These are phyloP conservation scores for Varroa destructor DNA, from an alignment of 1,140 invertebrate species.

Conservation along the genomic window DNA sequence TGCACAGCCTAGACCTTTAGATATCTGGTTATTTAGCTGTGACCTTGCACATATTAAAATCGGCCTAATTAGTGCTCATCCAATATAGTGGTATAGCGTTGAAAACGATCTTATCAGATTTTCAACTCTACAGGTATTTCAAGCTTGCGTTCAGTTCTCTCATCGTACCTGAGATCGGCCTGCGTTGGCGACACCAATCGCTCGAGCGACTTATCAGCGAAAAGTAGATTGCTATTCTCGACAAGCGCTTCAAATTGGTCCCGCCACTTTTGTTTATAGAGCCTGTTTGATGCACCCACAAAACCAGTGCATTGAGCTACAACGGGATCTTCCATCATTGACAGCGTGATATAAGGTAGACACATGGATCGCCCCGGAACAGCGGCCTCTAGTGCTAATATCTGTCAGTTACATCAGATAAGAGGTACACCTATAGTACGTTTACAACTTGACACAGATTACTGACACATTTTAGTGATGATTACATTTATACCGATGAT, in stretches of 20 bases:
- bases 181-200: not conserved
- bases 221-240: not conserved
- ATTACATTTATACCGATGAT: too few relatives aligned
- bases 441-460: too few relatives aligned
- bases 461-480: too few relatives aligned
- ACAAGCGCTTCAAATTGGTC: slow-evolving; percentile 13
- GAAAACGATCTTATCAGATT: too few relatives aligned
- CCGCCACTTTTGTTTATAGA: slow-evolving; percentile 21
- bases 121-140: too few relatives aligned
- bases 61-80: too few relatives aligned
- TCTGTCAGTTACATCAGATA: not conserved
- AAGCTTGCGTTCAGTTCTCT: not conserved
- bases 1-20: not conserved
- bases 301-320: not conserved
- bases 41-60: too few relatives aligned
- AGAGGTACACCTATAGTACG: too few relatives aligned
- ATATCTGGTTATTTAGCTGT: too few relatives aligned
- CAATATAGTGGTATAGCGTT: too few relatives aligned
- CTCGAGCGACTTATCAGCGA: slow-evolving; percentile 10
- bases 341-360: slow-evolving; percentile 17
- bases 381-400: slow-evolving; percentile 6
- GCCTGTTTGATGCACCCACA: slow-evolving; percentile 8
- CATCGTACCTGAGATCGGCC: slow-evolving; percentile 12
- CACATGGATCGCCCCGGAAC: slow-evolving; percentile 1
- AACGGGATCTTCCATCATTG: slow-evolving; percentile 23